These are phyloP conservation scores for Stratiomys singularior DNA, from an alignment of 2,888 invertebrate species.

Conservation along the genomic window DNA sequence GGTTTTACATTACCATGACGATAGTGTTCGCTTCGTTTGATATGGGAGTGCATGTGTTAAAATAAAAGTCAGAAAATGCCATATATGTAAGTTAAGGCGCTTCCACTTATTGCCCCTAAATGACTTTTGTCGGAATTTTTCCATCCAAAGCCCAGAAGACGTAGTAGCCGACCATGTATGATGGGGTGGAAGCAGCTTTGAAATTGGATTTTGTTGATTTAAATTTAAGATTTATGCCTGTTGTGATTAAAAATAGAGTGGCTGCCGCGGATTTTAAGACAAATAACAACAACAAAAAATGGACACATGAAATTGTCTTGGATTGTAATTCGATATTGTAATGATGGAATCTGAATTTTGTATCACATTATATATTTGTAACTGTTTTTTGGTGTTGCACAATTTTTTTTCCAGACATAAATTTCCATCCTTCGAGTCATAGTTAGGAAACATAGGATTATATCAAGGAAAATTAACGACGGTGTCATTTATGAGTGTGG, in stretches of 20 bases:
- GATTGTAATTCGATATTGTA: neutral
- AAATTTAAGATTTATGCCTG: slow-evolving; percentile 6
- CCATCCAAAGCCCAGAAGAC: too few relatives aligned
- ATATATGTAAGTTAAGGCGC: neutral
- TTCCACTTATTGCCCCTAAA: slow-evolving; percentile 5
- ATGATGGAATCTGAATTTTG: too few relatives aligned
- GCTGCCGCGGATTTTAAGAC: neutral
- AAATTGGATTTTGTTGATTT: slow-evolving; percentile 31
- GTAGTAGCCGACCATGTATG: neutral
- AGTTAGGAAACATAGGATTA: too few relatives aligned
- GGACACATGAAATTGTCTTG: neutral
- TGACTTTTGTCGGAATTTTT: slow-evolving; percentile 7
- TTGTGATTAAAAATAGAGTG: slow-evolving; percentile 20
- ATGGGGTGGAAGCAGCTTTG: neutral
- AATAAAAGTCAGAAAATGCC: slow-evolving; percentile 4
- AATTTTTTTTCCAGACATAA: too few relatives aligned
- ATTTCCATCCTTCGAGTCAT: too few relatives aligned
- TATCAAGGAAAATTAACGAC: too few relatives aligned
- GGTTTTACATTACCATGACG: neutral
- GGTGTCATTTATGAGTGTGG: too few relatives aligned
- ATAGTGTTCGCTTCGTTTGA: slow-evolving; percentile 10
- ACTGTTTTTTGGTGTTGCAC: too few relatives aligned
- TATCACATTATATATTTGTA: too few relatives aligned
- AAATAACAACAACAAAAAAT: neutral
- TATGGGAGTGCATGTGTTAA: slow-evolving; percentile 18